phyloP scores from a whole-genome alignment of 2,888 invertebrate species.

The Polydrusus pterygomalis region DNA sequence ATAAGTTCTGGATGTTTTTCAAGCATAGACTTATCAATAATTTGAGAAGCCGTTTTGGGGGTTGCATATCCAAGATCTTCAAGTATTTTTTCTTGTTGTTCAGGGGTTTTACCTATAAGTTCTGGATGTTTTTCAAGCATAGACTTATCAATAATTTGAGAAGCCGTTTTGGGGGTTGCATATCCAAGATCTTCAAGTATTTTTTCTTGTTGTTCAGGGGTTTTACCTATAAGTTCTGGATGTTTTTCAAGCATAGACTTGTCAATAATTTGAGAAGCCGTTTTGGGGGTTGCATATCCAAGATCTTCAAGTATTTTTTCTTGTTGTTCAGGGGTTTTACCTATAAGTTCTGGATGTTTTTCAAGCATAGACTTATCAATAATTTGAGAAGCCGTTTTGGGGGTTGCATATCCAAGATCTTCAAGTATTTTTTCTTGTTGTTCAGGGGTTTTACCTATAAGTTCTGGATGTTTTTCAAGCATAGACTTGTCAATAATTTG shows the following conservation, averaged over 20 bases:
- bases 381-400: background rate
- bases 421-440: background rate
- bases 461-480: conserved; percentile 15
- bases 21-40: conserved; percentile 17
- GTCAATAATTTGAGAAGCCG: background rate
- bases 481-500: background rate
- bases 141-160: background rate
- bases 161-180: background rate
- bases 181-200: conserved; percentile 24
- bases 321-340: conserved; percentile 4
- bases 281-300: background rate
- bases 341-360: conserved; percentile 42
- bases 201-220: conserved; percentile 2
- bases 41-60: background rate
- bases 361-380: conserved; percentile 14
- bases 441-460: background rate
- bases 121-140: conserved; percentile 29
- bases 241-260: conserved; percentile 22
- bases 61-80: conserved; percentile 19
- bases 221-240: conserved; percentile 38
- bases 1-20: conserved; percentile 30
- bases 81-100: conserved; percentile 8
- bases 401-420: background rate
- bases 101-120: conserved; percentile 17
- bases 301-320: conserved; percentile 18